Conservation (phyloP, 2,797 vertebrate species). For the Dicrostonyx torquatus region DNA sequence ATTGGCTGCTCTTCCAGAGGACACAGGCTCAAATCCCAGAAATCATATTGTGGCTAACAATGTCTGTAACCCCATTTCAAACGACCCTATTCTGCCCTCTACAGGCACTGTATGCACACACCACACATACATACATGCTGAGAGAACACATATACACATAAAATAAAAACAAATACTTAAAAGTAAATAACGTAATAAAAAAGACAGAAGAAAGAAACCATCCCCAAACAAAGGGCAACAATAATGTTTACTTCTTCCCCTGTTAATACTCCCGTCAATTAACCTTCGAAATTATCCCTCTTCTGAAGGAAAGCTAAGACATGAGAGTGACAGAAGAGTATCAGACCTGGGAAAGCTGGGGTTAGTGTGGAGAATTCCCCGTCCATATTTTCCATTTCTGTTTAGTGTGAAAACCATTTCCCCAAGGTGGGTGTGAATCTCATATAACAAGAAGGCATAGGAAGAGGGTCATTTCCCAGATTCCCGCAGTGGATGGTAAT, state of each 20-base stretch:
- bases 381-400: conserved; percentile 1
- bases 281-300: background rate
- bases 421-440: background rate
- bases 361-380: background rate
- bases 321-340: background rate
- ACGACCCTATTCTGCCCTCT: background rate
- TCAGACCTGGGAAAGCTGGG: background rate
- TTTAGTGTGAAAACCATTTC: background rate
- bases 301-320: background rate
- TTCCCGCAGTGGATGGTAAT: background rate
- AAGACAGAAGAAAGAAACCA: background rate
- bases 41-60: background rate
- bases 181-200: background rate
- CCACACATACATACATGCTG: background rate
- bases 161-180: background rate
- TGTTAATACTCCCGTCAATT: background rate
- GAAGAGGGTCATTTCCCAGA: background rate
- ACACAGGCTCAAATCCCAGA: background rate
- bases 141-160: background rate
- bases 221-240: background rate
- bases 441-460: background rate
- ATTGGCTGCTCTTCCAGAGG: background rate
- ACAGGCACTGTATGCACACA: background rate
- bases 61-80: background rate
- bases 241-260: background rate